Percentiles rank a stretch among this genome's conserved stretches.
These are phyloP conservation scores for Eucidaris tribuloides DNA, from an alignment of 35 echinoderm and acorn worm species.

Conservation along the genomic window DNA sequence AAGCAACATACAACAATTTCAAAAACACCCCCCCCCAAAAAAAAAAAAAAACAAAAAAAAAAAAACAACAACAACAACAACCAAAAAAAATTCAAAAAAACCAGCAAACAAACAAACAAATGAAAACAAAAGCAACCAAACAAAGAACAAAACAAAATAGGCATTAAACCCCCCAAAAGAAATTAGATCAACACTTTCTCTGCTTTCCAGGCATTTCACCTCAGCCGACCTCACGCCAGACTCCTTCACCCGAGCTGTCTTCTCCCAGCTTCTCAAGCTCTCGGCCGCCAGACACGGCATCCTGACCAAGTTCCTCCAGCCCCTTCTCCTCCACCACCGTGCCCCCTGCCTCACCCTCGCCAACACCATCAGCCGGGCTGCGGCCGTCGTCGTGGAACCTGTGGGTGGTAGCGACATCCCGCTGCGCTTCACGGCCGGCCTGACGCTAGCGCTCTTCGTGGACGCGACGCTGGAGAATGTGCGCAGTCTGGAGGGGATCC, in stretches of 20 bases:
- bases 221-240: slow-evolving; percentile 40
- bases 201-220: slow-evolving; percentile 56
- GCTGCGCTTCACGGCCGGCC: slow-evolving; percentile 76
- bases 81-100: too few species aligned
- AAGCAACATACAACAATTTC: too few species aligned
- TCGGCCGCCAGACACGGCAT: slow-evolving; percentile 78
- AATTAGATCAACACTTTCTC: too few species aligned
- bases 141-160: too few species aligned
- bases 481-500: slow-evolving; percentile 65
- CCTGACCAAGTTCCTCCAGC: slow-evolving; percentile 88
- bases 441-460: slow-evolving; percentile 57
- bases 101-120: too few species aligned
- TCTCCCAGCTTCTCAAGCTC: slow-evolving; percentile 93
- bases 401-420: slow-evolving; percentile 91
- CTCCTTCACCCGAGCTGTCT: slow-evolving; percentile 79
- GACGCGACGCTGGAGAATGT: slow-evolving; percentile 78
- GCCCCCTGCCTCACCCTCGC: slow-evolving; percentile 60
- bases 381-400: slow-evolving; percentile 68
- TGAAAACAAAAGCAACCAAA: too few species aligned
- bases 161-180: too few species aligned
- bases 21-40: too few species aligned
- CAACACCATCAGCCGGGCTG: slow-evolving; percentile 69
- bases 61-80: too few species aligned
- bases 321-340: slow-evolving; percentile 70
- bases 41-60: too few species aligned